Base-by-base conservation (phyloP, 1,140 invertebrate species). In the Hetaerina americana region DNA sequence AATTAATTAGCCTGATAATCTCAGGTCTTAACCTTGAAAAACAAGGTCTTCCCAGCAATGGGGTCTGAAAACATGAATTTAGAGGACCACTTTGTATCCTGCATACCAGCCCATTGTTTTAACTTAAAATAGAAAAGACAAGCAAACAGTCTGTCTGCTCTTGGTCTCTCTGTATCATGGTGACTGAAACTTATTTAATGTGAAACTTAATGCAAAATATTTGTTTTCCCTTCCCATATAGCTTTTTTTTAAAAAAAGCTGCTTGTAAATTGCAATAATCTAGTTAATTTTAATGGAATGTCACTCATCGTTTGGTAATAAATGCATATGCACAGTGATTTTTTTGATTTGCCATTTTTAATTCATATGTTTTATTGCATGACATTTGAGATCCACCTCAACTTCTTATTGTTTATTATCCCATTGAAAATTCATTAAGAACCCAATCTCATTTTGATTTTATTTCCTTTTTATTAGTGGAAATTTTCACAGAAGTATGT, bases 211-310 rank as follows among this genome's bases (percentile, higher is more conserved):
- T 57, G 10, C 40, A 57, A 57, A 57, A 18, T 57, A 12, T 57
- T 57, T 57, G 40, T 57, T 57, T 57, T 57, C 15, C 22, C 40
- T 57, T 57, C 40, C 40, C 15, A 57, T 57, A 57, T 57, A 57
- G 40, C 40, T 57, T 57, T 57, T 57, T 57, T 40, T n/a, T n/a
- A n/a, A 1, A 57, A 57, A 57, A 57, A 57, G 40, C 40, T 57
- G 40, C 40, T 57, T 57, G 40, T 57, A 57, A 57, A 57, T 57
- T 57, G 40, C 40, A 57, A 57, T 57, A 57, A 57, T 57, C 40
- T 57, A 57, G 40, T 57, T 57, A 57, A 57, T 57, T 57, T 57
- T 57, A 57, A 57, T 57, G 40, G 40, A 57, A 57, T 57, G 40
- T 57, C 40, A 57, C 40, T 57, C 40, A 57, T 57, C 40, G 22